A percentile compares a stretch with the other conserved stretches of the same genome.
Conservation (phyloP, 2,113 vertebrate genomes). For the Tragelaphus scriptus region DNA sequence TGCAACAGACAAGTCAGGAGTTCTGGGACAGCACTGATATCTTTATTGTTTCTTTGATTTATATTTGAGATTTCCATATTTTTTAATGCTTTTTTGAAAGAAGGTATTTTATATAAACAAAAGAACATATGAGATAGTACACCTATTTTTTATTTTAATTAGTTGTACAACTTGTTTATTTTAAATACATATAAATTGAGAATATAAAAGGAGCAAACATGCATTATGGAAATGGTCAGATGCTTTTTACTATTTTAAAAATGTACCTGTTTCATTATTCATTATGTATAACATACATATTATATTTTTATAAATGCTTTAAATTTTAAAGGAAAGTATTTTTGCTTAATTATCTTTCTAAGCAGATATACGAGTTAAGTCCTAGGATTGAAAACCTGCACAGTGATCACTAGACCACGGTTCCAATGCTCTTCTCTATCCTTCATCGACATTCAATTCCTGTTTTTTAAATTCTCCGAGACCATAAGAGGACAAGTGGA, state of each 20-base stretch:
- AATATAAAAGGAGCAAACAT: background rate
- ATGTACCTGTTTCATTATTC: background rate
- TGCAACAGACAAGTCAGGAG: background rate
- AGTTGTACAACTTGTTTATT: background rate
- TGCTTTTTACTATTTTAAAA: background rate
- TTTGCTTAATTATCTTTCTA: background rate
- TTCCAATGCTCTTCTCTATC: background rate
- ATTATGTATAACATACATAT: background rate
- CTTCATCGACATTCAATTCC: background rate
- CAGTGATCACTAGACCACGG: background rate
- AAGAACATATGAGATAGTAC: background rate
- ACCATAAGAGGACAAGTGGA: background rate
- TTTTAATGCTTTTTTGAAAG: background rate
- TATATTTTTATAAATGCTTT: background rate
- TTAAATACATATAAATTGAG: background rate
- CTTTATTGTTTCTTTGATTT: background rate
- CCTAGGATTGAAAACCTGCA: background rate
- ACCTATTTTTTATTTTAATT: background rate
- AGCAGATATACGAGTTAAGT: background rate
- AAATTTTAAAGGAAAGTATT: background rate
- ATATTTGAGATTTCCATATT: background rate
- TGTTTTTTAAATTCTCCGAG: background rate
- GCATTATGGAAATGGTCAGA: fast-evolving
- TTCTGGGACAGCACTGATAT: background rate
- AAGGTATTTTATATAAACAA: background rate